Conservation (phyloP, 2,113 vertebrate species). For the Antechinus flavipes region DNA sequence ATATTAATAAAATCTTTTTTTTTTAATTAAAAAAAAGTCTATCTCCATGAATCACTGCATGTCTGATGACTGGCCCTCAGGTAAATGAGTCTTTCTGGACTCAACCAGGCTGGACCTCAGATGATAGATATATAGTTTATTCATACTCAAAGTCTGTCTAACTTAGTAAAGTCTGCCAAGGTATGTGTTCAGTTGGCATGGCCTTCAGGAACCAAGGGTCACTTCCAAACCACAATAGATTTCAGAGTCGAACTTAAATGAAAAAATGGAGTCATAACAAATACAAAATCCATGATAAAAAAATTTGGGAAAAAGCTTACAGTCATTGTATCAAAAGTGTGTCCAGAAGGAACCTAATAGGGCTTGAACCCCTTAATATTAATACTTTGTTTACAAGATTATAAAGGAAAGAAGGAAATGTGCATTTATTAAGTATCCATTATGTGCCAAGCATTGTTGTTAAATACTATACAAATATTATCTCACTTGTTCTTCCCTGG, state of each 20-base stretch:
- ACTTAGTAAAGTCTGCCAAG: background rate
- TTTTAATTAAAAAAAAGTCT: background rate
- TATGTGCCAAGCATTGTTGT: background rate
- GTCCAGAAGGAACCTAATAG: background rate
- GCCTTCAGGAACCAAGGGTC: background rate
- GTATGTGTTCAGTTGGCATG: background rate
- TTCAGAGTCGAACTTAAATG: background rate
- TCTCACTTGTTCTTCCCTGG: background rate
- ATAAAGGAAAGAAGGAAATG: background rate
- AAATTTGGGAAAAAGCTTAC: background rate
- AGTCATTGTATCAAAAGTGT: background rate
- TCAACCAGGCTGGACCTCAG: background rate
- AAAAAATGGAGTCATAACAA: background rate
- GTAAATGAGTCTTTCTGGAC: background rate
- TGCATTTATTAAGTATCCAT: background rate
- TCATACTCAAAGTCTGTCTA: background rate
- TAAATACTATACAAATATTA: background rate
- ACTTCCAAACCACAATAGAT: background rate
- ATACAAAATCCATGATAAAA: background rate
- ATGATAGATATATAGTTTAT: background rate
- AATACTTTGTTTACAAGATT: background rate
- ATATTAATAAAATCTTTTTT: background rate
- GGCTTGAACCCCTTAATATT: background rate
- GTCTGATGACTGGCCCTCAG: background rate
- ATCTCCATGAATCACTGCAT: background rate